Conservation (phyloP, 2,888 invertebrate genomes). For the Syritta pipiens region DNA sequence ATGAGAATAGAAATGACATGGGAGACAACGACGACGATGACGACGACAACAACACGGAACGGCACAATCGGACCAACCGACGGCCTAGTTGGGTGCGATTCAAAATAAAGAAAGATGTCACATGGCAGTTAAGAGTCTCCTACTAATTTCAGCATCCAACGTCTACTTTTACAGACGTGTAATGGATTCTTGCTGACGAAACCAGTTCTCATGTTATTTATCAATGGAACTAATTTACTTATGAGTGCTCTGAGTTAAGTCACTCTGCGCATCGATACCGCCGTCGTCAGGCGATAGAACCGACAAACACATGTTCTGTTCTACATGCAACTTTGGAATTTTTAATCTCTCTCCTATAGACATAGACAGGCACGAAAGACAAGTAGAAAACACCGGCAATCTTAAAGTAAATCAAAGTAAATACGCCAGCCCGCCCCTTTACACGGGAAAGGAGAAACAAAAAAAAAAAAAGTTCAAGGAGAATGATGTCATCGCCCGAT, state of each 20-base stretch:
- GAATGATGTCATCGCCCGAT: constrained; percentile 64
- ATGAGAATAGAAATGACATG: constrained; percentile 32
- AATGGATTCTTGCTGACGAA: background rate
- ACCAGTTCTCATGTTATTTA: constrained; percentile 3
- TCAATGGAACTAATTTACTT: constrained; percentile 12
- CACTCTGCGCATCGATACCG: no score
- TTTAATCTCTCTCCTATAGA: background rate
- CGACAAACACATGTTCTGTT: constrained; percentile 17
- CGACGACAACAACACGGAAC: background rate
- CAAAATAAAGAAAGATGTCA: background rate
- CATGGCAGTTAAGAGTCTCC: background rate
- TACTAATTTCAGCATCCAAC: constrained; percentile 1
- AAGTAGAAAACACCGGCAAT: constrained; percentile 25
- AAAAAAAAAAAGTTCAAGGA: constrained; percentile 57
- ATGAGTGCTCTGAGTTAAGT: background rate
- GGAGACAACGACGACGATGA: background rate
- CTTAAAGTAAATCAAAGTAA: constrained; percentile 21
- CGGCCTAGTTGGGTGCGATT: background rate
- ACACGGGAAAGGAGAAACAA: constrained; percentile 16
- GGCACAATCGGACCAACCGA: constrained; percentile 5
- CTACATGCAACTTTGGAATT: constrained; percentile 12
- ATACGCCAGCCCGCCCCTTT: constrained; percentile 14
- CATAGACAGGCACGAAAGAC: background rate
- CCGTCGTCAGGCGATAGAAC: no score
- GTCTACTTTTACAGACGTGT: background rate